Percentiles rank a stretch among this genome's conserved stretches.
phyloP scores from a whole-genome alignment of 1,140 invertebrate genomes.

The Lethrus apterus region DNA sequence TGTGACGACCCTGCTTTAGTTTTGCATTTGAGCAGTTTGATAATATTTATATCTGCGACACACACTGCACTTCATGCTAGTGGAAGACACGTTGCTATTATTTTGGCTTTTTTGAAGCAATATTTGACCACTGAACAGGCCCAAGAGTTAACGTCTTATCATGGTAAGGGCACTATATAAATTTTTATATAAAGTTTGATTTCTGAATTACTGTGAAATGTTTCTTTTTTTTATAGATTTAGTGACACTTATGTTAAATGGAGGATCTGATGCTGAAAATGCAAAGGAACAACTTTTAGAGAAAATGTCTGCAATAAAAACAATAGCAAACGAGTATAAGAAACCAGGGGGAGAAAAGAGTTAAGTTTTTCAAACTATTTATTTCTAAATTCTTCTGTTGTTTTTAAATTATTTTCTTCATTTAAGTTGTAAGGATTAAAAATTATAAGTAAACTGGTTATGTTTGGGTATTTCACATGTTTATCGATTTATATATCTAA shows the following conservation, averaged over 20 bases:
- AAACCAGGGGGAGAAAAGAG: conserved; percentile 30
- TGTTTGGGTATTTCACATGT: too few species aligned
- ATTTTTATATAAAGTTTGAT: neutral
- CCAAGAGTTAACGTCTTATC: conserved; percentile 58
- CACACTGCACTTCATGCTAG: conserved; percentile 82
- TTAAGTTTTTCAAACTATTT: conserved; percentile 13
- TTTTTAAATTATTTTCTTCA: too few species aligned
- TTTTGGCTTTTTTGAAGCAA: conserved; percentile 65
- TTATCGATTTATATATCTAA: too few species aligned
- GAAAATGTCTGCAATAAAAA: conserved; percentile 36
- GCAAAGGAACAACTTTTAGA: conserved; percentile 37
- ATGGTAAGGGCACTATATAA: conserved; percentile 69
- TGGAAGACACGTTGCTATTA: conserved; percentile 78
- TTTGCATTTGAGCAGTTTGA: conserved; percentile 72
- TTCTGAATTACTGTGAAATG: conserved; percentile 5
- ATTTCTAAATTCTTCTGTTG: too few species aligned
- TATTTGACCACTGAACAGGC: conserved; percentile 58
- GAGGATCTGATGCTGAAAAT: conserved; percentile 36
- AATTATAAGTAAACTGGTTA: too few species aligned
- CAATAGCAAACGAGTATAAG: conserved; percentile 39
- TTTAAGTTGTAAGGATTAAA: too few species aligned
- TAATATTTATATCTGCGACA: conserved; percentile 75
- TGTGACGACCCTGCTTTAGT: conserved; percentile 71
- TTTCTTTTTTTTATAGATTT: conserved; percentile 41
- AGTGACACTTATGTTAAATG: conserved; percentile 31